Evolutionary conservation across 92 coral and sea anemone species (phyloP), one percentile per base, ranked within the genome.

Genomic region (Scolanthus callimorphus): DNA sequence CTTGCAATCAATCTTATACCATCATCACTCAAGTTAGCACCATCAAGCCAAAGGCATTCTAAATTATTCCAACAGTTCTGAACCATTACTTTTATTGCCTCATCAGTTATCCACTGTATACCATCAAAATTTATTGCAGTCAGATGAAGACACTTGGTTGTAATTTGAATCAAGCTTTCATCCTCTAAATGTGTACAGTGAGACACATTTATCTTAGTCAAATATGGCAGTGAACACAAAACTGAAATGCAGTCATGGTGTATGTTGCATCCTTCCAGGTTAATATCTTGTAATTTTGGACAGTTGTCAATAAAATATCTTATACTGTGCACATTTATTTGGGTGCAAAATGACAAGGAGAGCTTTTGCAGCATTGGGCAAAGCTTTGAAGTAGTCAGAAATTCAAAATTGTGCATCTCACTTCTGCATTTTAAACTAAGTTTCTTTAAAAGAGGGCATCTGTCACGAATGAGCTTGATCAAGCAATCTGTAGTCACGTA

Each of bases 11-110:
- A 51, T 39, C 62, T 39, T 15, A 92, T 28, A 55, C 88, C 81
- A 22, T 56, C 60, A 49, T 92, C 98, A 38, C 84, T 69, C 54
- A 92, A 46, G 58, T 89, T 80, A 34, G 78, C 98, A 3, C 96
- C 98, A 88, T 92, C 98, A 29, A 92, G 39, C 98, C 98, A 92
- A 27, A 92, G 41, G 63, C 77, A 46, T 53, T 85, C 65, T 39
- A 92, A 73, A 17, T 56, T 51, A 1, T 49, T 34, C 17, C 60
- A 53, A 41, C 96, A 84, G 38, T 81, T 76, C 28, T 77, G 60
- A 25, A 92, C 80, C 69, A 92, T 47, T 23, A 60, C 68, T 1
- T 70, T 53, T 21, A 92, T 70, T 15, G 98, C 96, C n/a, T 69
- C 79, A 58, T 80, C 85, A 19, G 87, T 49, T 19, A 92, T 92